These are phyloP conservation scores for Eurytoma californica DNA, from an alignment of 2,888 invertebrate genomes.

Conservation along the genomic window DNA sequence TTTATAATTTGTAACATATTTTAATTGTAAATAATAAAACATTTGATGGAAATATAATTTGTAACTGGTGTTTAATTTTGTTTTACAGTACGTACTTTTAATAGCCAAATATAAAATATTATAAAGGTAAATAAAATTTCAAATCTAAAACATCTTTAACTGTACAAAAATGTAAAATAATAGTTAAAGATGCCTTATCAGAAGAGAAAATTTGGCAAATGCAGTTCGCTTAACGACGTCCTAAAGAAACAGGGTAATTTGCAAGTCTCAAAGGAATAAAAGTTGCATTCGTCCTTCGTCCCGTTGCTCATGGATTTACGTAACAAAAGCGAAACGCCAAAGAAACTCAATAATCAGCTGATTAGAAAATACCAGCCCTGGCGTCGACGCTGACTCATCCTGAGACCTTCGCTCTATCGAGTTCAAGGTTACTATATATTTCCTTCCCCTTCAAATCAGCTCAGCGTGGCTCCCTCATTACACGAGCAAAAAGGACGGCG, in stretches of 20 bases:
- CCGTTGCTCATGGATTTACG: background rate
- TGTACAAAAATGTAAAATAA: too few species aligned
- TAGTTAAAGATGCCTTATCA: too few species aligned
- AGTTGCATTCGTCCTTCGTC: background rate
- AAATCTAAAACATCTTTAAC: too few species aligned
- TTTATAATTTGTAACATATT: too few species aligned
- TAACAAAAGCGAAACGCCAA: background rate
- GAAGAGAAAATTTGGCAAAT: background rate
- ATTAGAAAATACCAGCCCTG: conserved; percentile 36
- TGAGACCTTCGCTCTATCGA: conserved; percentile 35
- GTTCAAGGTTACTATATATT: conserved; percentile 36
- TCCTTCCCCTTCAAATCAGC: background rate
- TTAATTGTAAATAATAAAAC: too few species aligned
- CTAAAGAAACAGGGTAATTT: too few species aligned
- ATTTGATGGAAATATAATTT: too few species aligned
- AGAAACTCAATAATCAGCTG: conserved; percentile 40
- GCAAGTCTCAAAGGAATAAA: background rate
- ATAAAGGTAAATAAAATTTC: too few species aligned
- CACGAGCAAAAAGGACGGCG: background rate
- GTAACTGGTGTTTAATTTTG: too few species aligned
- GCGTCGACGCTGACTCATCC: conserved; percentile 39
- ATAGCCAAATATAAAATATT: too few species aligned
- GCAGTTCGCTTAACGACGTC: background rate
- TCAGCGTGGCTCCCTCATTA: background rate
- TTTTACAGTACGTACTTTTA: too few species aligned